Conservation (phyloP, 1,140 invertebrate genomes). For the Mya arenaria region DNA sequence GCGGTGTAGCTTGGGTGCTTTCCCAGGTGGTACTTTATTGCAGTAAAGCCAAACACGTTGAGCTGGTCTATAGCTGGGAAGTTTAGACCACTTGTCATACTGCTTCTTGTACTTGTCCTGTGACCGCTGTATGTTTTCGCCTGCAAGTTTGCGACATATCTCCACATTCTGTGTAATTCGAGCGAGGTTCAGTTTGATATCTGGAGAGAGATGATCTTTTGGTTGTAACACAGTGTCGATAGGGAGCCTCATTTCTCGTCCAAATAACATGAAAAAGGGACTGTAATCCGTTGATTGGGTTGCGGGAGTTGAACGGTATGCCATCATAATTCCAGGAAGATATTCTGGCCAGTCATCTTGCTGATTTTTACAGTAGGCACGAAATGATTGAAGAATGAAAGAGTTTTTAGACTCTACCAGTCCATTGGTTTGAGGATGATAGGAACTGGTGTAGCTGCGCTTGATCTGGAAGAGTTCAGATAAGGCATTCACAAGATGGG, state of each 20-base stretch:
- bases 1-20: constrained; percentile 7
- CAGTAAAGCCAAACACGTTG: constrained; percentile 33
- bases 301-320: constrained; percentile 23
- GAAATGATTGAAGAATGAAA: constrained; percentile 32
- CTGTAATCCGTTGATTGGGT: constrained; percentile 42
- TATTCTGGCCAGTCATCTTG: constrained; percentile 54
- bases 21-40: constrained; percentile 1
- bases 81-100: constrained; percentile 35
- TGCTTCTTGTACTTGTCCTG: constrained; percentile 37
- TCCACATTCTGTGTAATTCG: constrained; percentile 17
- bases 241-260: constrained; percentile 44
- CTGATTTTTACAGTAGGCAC: constrained; percentile 42
- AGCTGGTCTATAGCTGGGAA: constrained; percentile 19
- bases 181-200: not conserved
- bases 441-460: constrained; percentile 35
- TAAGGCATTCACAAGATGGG: constrained; percentile 55
- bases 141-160: constrained; percentile 25
- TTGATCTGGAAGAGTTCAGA: constrained; percentile 57
- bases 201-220: not conserved
- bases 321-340: constrained; percentile 50
- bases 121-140: constrained; percentile 16
- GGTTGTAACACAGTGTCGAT: constrained; percentile 34
- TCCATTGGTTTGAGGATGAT: constrained; percentile 54
- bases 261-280: constrained; percentile 49
- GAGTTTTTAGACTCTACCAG: not conserved